Conservation (phyloP, 2,888 invertebrate genomes). For the Metallyticus violacea region DNA sequence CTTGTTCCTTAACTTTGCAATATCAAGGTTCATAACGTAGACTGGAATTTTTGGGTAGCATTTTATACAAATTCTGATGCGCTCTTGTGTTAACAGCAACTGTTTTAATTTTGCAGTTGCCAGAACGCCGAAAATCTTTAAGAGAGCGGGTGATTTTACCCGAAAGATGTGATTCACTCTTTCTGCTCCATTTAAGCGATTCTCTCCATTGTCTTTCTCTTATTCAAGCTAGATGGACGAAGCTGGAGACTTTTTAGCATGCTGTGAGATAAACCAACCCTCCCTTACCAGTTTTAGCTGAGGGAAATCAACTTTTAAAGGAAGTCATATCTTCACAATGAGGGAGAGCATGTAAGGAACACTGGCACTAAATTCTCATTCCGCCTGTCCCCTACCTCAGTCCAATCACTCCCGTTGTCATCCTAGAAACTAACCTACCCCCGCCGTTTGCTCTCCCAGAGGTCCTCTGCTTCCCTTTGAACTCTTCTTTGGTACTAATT, state of each 20-base stretch:
- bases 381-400: not conserved
- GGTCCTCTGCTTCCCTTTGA: not conserved
- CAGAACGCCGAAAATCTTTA: not conserved
- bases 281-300: not conserved
- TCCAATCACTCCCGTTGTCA: not conserved
- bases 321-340: slow-evolving; percentile 1
- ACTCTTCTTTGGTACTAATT: slow-evolving; percentile 10
- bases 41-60: too few relatives aligned
- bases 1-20: too few relatives aligned
- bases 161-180: not conserved
- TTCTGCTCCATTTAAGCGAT: not conserved
- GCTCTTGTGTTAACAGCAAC: not conserved
- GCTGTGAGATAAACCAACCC: not conserved
- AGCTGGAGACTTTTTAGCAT: not conserved
- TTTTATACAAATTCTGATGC: too few relatives aligned
- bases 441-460: too few relatives aligned
- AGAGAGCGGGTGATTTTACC: not conserved
- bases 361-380: not conserved
- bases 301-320: slow-evolving; percentile 14
- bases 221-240: not conserved
- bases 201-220: not conserved
- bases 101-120: not conserved
- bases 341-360: not conserved
- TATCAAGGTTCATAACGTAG: too few relatives aligned
- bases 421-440: not conserved